Conservation (phyloP, 2,797 vertebrate genomes). For the Gambelia wislizenii region DNA sequence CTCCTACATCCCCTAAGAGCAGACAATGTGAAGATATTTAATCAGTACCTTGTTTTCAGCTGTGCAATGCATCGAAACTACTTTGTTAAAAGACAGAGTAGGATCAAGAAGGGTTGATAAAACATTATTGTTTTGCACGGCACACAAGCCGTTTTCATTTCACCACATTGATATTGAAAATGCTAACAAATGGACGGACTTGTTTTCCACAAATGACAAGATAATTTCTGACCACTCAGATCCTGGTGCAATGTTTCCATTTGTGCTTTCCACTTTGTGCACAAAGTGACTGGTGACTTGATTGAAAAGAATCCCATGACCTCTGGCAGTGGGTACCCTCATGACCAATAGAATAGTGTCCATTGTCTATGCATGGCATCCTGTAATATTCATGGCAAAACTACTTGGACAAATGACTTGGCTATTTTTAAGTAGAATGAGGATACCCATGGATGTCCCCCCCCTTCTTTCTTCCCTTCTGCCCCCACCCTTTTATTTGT, state of each 20-base stretch:
- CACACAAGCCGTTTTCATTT: rapidly evolving
- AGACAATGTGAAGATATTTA: background rate
- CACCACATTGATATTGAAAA: background rate
- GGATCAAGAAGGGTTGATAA: background rate
- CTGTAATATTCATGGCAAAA: background rate
- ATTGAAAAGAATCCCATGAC: no score
- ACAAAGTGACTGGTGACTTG: background rate
- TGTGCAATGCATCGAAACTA: background rate
- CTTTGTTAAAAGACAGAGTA: background rate
- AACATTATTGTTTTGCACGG: background rate
- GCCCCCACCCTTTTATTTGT: no score
- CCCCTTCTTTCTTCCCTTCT: background rate
- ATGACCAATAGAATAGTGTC: background rate
- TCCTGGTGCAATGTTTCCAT: background rate
- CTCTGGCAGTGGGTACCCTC: background rate
- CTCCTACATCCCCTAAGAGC: rapidly evolving
- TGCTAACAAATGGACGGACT: background rate
- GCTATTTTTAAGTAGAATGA: background rate
- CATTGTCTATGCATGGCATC: background rate
- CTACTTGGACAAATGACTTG: background rate
- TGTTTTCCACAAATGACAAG: background rate
- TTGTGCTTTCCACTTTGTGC: background rate
- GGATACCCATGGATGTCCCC: background rate
- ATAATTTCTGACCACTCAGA: background rate
- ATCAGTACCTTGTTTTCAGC: background rate